These are phyloP conservation scores for Diogma glabrata DNA, from an alignment of 2,888 invertebrate species.

Conservation along the genomic window DNA sequence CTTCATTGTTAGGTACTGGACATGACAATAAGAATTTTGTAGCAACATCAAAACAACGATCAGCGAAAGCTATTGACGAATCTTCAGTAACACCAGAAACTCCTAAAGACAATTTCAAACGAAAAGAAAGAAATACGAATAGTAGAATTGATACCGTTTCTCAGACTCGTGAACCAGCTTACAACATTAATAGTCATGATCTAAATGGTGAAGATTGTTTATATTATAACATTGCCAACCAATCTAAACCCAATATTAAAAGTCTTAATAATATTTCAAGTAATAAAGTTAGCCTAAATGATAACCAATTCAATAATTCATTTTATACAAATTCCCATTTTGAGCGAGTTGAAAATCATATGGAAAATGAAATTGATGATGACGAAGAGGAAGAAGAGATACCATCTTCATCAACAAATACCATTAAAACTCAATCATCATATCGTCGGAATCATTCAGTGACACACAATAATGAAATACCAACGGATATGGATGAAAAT, in stretches of 20 bases:
- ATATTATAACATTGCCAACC: too few relatives aligned
- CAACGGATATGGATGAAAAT: conserved; percentile 15
- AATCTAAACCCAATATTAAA: too few relatives aligned
- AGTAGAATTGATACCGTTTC: too few relatives aligned
- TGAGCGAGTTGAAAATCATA: too few relatives aligned
- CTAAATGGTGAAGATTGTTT: conserved; percentile 2
- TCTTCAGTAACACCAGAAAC: conserved; percentile 15
- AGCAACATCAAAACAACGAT: too few relatives aligned
- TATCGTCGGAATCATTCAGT: not conserved
- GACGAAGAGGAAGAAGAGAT: conserved; percentile 17
- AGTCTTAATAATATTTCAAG: not conserved
- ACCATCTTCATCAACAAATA: conserved; percentile 21
- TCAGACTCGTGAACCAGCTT: too few relatives aligned
- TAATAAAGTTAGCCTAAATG: not conserved
- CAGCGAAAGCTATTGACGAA: not conserved
- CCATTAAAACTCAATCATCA: conserved; percentile 17
- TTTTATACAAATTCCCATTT: conserved; percentile 23
- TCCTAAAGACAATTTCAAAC: conserved; percentile 15
- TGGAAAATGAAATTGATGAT: conserved; percentile 12
- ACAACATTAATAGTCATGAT: not conserved
- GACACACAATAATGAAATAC: not conserved
- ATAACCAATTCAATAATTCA: conserved; percentile 14
- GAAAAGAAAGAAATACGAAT: conserved; percentile 16
- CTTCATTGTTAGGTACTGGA: conserved; percentile 12
- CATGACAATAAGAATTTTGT: too few relatives aligned